phyloP scores from a whole-genome alignment of 2,888 invertebrate genomes.

The Clunio marinus region DNA sequence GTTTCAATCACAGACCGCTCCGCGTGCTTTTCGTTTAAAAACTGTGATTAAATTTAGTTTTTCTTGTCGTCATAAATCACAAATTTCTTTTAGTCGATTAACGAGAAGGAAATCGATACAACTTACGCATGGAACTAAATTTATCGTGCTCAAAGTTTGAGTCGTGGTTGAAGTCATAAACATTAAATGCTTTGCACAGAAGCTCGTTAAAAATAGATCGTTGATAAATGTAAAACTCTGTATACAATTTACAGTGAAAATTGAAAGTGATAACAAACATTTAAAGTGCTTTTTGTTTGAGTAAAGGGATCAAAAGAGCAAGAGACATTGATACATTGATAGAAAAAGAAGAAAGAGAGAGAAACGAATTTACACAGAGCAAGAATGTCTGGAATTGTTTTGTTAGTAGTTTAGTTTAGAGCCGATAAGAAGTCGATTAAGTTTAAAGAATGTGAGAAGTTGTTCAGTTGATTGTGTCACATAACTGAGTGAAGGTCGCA shows the following conservation, averaged over 20 bases:
- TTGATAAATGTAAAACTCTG: too few species aligned
- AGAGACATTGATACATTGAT: too few species aligned
- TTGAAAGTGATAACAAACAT: too few species aligned
- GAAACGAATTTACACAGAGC: neutral
- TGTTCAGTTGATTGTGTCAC: neutral
- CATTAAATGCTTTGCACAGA: too few species aligned
- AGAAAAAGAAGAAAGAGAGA: neutral
- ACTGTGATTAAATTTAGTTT: neutral
- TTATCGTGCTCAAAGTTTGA: too few species aligned
- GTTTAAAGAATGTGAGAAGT: neutral
- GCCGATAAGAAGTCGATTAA: conserved; percentile 13
- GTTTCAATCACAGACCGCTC: neutral
- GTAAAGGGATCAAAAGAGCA: neutral
- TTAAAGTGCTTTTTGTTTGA: too few species aligned
- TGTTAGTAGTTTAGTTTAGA: neutral
- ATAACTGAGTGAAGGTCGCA: neutral
- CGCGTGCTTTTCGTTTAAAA: neutral
- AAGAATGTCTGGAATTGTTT: neutral
- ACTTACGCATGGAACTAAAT: too few species aligned
- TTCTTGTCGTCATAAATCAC: neutral
- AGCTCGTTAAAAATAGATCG: too few species aligned
- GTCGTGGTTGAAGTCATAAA: too few species aligned
- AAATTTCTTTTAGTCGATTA: neutral
- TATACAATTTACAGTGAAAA: too few species aligned
- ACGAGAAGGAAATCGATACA: neutral